phyloP scores from a whole-genome alignment of 2,888 invertebrate genomes.

The Cerastis leucographa region DNA sequence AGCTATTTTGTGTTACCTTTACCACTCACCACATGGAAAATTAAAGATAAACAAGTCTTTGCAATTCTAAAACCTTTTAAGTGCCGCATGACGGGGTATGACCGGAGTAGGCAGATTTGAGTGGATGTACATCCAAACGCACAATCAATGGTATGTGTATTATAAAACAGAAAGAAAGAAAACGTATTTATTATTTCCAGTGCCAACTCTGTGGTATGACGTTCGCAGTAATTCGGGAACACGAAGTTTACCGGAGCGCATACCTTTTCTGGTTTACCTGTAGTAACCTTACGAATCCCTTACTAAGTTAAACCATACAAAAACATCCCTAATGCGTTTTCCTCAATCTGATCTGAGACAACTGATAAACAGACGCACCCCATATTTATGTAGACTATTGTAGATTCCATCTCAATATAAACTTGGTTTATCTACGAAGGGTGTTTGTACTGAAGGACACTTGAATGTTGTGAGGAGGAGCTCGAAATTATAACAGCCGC shows the following conservation, averaged over 20 bases:
- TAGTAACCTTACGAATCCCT: neutral
- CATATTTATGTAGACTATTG: constrained; percentile 13
- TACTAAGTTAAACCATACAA: constrained; percentile 4
- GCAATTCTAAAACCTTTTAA: too few relatives aligned
- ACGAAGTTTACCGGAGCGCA: neutral
- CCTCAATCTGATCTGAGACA: constrained; percentile 39
- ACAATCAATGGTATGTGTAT: neutral
- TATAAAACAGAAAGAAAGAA: too few relatives aligned
- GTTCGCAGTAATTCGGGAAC: neutral
- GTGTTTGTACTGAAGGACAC: neutral
- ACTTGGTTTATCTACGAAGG: constrained; percentile 1
- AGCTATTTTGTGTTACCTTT: too few relatives aligned
- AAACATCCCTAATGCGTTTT: constrained; percentile 35
- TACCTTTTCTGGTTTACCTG: neutral
- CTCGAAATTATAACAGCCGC: too few relatives aligned
- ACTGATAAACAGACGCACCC: constrained; percentile 22
- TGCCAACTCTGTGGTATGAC: neutral
- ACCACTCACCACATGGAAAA: neutral
- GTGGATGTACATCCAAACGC: neutral
- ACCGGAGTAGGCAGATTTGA: too few relatives aligned
- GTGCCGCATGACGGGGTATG: too few relatives aligned
- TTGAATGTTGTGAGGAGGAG: neutral
- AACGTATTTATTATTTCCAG: neutral
- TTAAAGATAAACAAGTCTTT: too few relatives aligned
- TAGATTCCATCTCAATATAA: constrained; percentile 22